A percentile compares a stretch with the other conserved stretches of the same genome.
phyloP scores from a whole-genome alignment of 2,888 invertebrate species.

The Furcula furcula region DNA sequence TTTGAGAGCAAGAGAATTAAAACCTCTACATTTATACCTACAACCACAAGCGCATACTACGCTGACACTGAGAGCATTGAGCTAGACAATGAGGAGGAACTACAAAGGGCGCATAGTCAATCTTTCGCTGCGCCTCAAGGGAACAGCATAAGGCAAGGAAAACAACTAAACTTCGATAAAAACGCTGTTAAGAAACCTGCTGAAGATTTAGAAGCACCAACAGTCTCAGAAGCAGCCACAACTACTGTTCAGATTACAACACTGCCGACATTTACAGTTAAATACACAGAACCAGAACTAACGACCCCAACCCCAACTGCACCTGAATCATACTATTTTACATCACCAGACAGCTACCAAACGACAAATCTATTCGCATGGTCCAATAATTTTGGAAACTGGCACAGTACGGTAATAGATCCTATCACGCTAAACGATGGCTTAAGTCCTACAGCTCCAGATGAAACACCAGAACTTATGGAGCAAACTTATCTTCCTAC shows the following conservation, averaged over 20 bases:
- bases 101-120: slow-evolving; percentile 86
- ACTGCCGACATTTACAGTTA: slow-evolving; percentile 43
- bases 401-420: slow-evolving; percentile 87
- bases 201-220: slow-evolving; percentile 69
- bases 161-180: slow-evolving; percentile 55
- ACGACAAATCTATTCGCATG: slow-evolving; percentile 72
- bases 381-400: slow-evolving; percentile 73
- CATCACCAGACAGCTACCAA: slow-evolving; percentile 63
- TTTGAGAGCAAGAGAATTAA: slow-evolving; percentile 71
- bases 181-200: slow-evolving; percentile 57
- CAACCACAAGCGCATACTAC: slow-evolving; percentile 59
- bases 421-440: slow-evolving; percentile 88
- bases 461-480: slow-evolving; percentile 42
- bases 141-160: slow-evolving; percentile 64
- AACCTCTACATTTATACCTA: slow-evolving; percentile 46
- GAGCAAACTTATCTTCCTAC: slow-evolving; percentile 51
- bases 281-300: slow-evolving; percentile 43
- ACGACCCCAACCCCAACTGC: slow-evolving; percentile 48
- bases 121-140: slow-evolving; percentile 84
- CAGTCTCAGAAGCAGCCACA: slow-evolving; percentile 46
- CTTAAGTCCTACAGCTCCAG: slow-evolving; percentile 64
- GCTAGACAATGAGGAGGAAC: slow-evolving; percentile 82
- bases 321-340: slow-evolving; percentile 50
- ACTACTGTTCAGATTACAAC: slow-evolving; percentile 55
- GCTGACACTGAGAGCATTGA: slow-evolving; percentile 68